Base-by-base conservation (phyloP, 2,113 vertebrate species). In the Cyprinodon tularosa region DNA sequence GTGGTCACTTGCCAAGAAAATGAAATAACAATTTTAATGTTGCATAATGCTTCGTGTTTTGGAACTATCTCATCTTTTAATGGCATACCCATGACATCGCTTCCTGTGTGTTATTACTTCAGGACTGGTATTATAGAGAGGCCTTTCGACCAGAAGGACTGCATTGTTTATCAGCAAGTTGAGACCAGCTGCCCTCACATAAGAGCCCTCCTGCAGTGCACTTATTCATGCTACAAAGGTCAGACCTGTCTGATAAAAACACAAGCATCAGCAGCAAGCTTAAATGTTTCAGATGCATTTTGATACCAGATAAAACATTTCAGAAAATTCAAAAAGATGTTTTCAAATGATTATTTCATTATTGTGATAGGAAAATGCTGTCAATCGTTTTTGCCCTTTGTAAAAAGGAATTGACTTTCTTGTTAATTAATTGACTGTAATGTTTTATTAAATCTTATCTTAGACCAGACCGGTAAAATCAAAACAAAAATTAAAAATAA, bases 91-190 rank as follows among this genome's bases (percentile, higher is more conserved):
- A 3, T n/a, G 17, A 20, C 50, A 53, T 20, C 3, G 50, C 9
- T n/a, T 20, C 50, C 50, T 57, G 50, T 57, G 20, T 57, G 50
- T 13, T 14, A 14, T 94, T 1, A 29, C 29, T 29, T 29, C 90
- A 1, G 83, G 71, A 0, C 66, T 93, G 12, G 89, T 88, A 8
- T 90, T 86, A 75, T 89, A 77, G 81, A 93, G 39, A 22, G 50
- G 83, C 6, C 71, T 83, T 0, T 69, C 57, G 29, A 72, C 48
- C 0, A 90, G 74, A 70, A 93, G 75, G 50, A 76, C 94, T 0
- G 93, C 91, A 0, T 95, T 95, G 92, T 95, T 95, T 45, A 95
- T 91, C 65, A 95, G 89, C 85, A 94, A 90, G 86, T 94, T 94
- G 69, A 95, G 87, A 1, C 93, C 93, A 44, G 78, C 86, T 3